A percentile compares a stretch with the other conserved stretches of the same genome.
Evolutionary conservation across 2,113 vertebrate genomes (phyloP).

Genomic region (Macaca mulatta): DNA sequence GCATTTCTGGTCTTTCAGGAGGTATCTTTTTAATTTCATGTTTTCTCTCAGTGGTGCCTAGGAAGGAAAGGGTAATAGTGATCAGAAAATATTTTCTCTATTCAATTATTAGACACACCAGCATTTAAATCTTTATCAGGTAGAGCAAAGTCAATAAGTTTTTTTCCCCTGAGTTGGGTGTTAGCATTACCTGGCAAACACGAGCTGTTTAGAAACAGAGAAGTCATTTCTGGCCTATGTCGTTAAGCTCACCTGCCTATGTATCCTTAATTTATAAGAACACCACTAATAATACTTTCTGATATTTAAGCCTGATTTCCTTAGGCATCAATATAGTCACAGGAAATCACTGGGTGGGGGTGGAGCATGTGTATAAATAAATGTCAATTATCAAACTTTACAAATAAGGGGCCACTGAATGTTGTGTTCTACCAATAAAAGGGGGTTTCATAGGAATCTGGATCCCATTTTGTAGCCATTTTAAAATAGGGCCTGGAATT

Average conservation of each 20-base stretch:
- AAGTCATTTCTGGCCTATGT: conserved; percentile 6
- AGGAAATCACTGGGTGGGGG: neutral
- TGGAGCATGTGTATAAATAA: neutral
- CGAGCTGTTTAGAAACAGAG: conserved; percentile 38
- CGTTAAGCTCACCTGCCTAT: conserved; percentile 6
- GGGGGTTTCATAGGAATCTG: neutral
- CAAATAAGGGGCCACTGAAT: neutral
- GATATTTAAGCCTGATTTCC: conserved; percentile 34
- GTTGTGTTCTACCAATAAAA: neutral
- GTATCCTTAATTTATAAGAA: conserved; percentile 41
- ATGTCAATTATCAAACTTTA: conserved; percentile 18
- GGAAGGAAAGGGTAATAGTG: conserved; percentile 49
- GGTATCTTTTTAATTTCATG: conserved; percentile 94
- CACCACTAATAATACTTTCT: conserved; percentile 13
- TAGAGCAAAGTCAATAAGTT: conserved; percentile 31
- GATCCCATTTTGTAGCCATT: neutral
- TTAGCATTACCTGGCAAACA: neutral
- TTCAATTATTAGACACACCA: neutral
- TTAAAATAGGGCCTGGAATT: conserved; percentile 12
- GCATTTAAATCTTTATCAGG: conserved; percentile 50
- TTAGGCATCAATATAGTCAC: conserved; percentile 37
- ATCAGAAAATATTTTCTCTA: conserved; percentile 48
- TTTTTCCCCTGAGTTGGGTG: neutral
- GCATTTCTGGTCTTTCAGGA: conserved; percentile 94
- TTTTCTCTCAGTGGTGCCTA: conserved; percentile 91